phyloP scores from a whole-genome alignment of 2,888 invertebrate genomes.

The Drosophila aldrichi region DNA sequence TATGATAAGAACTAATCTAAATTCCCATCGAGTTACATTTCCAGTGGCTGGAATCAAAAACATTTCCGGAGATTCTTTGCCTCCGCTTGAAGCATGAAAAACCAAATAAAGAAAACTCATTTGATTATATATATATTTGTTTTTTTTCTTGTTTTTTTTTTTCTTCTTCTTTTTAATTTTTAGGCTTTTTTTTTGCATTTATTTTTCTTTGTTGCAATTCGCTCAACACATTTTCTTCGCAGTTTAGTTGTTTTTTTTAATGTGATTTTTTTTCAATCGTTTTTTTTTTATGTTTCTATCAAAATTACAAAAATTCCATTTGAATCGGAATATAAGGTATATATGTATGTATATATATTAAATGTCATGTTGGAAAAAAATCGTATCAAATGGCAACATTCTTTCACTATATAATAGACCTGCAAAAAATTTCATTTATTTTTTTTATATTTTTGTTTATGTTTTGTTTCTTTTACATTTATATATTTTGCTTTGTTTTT shows the following conservation, averaged over 20 bases:
- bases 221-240: conserved; percentile 58
- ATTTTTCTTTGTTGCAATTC: conserved; percentile 54
- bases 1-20: too few relatives aligned
- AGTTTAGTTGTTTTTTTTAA: conserved; percentile 45
- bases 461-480: conserved; percentile 21
- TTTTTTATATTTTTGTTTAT: conserved; percentile 23
- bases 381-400: conserved; percentile 80
- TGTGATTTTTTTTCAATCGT: conserved; percentile 47
- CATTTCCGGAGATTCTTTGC: too few relatives aligned
- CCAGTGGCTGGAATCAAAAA: too few relatives aligned
- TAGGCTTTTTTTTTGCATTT: conserved; percentile 73
- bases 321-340: conserved; percentile 79
- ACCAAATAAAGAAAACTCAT: conserved; percentile 13
- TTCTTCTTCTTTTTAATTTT: conserved; percentile 43
- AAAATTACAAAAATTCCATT: conserved; percentile 81
- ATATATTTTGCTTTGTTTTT: conserved; percentile 15
- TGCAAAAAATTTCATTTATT: conserved; percentile 76
- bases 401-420: conserved; percentile 80
- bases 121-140: conserved; percentile 13
- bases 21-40: too few relatives aligned
- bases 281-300: conserved; percentile 74
- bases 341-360: conserved; percentile 70
- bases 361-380: conserved; percentile 73
- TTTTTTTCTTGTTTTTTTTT: conserved; percentile 1
- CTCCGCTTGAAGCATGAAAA: too few relatives aligned